Evolutionary conservation across 2,888 invertebrate species (phyloP).

Genomic region (Chorisops tibialis): DNA sequence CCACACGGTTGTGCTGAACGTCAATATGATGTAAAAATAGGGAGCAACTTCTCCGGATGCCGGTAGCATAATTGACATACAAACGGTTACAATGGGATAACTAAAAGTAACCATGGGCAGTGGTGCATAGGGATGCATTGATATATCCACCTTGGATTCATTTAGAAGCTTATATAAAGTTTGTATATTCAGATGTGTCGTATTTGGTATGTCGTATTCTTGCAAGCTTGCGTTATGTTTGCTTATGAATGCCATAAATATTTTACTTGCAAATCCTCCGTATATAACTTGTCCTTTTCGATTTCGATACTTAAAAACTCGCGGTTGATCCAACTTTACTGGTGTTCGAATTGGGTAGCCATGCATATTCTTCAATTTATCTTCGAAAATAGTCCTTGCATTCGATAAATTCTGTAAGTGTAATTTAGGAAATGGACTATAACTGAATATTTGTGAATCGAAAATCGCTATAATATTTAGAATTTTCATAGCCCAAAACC

Average conservation of each 20-base stretch:
- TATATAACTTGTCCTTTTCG: background rate
- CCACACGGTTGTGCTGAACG: background rate
- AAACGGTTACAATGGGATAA: background rate
- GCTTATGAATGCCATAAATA: background rate
- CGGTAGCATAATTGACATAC: background rate
- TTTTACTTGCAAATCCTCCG: background rate
- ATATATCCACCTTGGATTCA: background rate
- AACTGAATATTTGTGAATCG: background rate
- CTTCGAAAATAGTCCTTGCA: background rate
- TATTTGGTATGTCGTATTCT: background rate
- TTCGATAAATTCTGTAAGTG: background rate
- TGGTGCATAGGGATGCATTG: background rate
- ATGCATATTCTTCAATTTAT: background rate
- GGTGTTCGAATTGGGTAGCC: background rate
- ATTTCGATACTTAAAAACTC: constrained; percentile 1
- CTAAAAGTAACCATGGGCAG: background rate
- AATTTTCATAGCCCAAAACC: background rate
- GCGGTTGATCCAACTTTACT: constrained; percentile 2
- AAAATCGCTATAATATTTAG: background rate
- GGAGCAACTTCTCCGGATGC: background rate
- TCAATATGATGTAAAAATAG: background rate
- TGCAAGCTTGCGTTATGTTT: background rate
- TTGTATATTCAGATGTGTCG: background rate
- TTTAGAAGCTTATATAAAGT: background rate
- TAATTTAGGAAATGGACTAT: background rate